phyloP scores from a whole-genome alignment of 2,797 vertebrate genomes.

The Chelon auratus region DNA sequence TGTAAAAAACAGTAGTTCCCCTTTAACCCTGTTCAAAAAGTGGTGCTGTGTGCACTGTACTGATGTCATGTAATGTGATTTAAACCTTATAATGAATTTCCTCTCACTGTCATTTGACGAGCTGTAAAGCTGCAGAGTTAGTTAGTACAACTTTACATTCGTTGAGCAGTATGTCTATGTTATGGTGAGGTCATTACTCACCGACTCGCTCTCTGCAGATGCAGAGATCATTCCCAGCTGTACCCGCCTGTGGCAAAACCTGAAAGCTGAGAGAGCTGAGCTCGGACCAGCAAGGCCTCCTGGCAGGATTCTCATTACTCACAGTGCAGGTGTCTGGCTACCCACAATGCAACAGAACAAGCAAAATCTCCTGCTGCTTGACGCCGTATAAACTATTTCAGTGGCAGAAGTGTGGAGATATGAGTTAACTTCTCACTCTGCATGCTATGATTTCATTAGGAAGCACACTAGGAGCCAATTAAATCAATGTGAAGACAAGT shows the following conservation, averaged over 20 bases:
- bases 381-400: slow-evolving; percentile 22
- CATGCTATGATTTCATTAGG: slow-evolving; percentile 48
- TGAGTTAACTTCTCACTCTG: slow-evolving; percentile 29
- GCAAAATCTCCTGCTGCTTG: slow-evolving; percentile 16
- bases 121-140: slow-evolving; percentile 9
- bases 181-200: slow-evolving; percentile 43
- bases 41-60: background rate
- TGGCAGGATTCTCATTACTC: slow-evolving; percentile 70
- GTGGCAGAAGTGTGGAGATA: slow-evolving; percentile 27
- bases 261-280: slow-evolving; percentile 42
- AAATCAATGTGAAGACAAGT: slow-evolving; percentile 49
- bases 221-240: slow-evolving; percentile 30
- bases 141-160: slow-evolving; percentile 10
- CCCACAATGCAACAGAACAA: slow-evolving; percentile 52
- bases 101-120: background rate
- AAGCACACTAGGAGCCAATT: slow-evolving; percentile 49
- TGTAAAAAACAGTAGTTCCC: too few species aligned
- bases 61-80: background rate
- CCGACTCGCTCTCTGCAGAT: slow-evolving; percentile 35
- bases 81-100: background rate
- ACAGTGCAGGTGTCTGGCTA: slow-evolving; percentile 39
- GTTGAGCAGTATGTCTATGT: slow-evolving; percentile 6
- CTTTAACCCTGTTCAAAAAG: background rate
- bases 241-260: slow-evolving; percentile 54
- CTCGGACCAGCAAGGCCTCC: slow-evolving; percentile 53